Base-by-base conservation (phyloP, 1,140 invertebrate species). In the Hesperophylax magnus region DNA sequence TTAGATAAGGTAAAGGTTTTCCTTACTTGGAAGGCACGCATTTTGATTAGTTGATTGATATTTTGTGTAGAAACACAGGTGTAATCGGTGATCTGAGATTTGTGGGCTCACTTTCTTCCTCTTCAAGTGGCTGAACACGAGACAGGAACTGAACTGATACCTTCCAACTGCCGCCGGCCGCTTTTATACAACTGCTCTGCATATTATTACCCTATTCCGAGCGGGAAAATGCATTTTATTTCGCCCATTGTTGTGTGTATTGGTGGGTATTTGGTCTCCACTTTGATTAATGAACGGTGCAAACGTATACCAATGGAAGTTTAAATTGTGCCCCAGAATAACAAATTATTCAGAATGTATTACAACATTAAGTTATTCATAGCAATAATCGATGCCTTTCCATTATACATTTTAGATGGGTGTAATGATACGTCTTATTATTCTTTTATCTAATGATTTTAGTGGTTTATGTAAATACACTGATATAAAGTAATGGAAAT, bases 1-100 rank as follows among this genome's bases (percentile, higher is more conserved):
- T 47, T 47, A 47, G 1, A 39, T 39, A 39, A 8, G 27, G 6
- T 39, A 7, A 47, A 14, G 24, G 24, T 61, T 22, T 58, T 58
- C 39, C 80, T 84, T 84, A 84, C 82, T 84, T 84, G 82, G 82
- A 81, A 84, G 56, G 82, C 80, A 81, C 82, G 82, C 82, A 84
- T 84, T 81, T 84, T 81, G 79, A 78, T 5, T 72, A 14, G 39
- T 47, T n/a, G n/a, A 24, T 18, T 20, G 20, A 7, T 11, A 61
- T 61, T 61, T 61, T 22, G 8, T 0, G 20, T 58, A 58, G 56
- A 61, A 20, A 61, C 39, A 47, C 39, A 14, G 11, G 39, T 61
- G 58, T 17, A 7, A 61, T 61, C 15, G n/a, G 56, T 60, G 56
- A 60, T 17, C n/a, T 61, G n/a, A 11, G 63, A 5, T 52, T 72